Conservation (phyloP, 2,888 invertebrate genomes). For the Amphimallon solstitiale region DNA sequence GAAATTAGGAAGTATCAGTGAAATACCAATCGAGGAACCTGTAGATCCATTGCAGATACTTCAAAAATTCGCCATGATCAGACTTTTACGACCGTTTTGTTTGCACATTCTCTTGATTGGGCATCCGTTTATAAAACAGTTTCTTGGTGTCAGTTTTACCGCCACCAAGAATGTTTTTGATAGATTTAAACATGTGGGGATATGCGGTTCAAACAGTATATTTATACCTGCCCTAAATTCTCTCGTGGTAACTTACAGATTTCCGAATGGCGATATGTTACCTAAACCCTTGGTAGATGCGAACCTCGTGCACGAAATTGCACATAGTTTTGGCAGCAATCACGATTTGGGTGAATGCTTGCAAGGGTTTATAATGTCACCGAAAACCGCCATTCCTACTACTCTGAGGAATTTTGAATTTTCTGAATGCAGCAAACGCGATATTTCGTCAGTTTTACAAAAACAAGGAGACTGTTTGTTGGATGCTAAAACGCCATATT, state of each 20-base stretch:
- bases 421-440: conserved; percentile 65
- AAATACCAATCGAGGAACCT: conserved; percentile 20
- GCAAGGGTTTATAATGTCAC: conserved; percentile 65
- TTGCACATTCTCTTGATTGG: conserved; percentile 67
- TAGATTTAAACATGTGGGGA: conserved; percentile 63
- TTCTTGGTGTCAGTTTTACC: conserved; percentile 62
- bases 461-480: conserved; percentile 66
- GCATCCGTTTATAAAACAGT: conserved; percentile 64
- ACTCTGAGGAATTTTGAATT: conserved; percentile 61
- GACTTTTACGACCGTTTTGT: conserved; percentile 64
- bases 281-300: conserved; percentile 63
- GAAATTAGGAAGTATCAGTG: conserved; percentile 9
- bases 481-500: conserved; percentile 63
- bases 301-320: conserved; percentile 56
- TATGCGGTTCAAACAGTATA: conserved; percentile 65
- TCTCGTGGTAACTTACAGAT: conserved; percentile 64
- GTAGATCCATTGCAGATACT: conserved; percentile 26
- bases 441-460: conserved; percentile 63
- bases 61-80: conserved; percentile 26
- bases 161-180: conserved; percentile 59
- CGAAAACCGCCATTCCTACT: conserved; percentile 61
- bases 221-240: conserved; percentile 64
- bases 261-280: conserved; percentile 58
- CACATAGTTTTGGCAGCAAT: conserved; percentile 68
- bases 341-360: conserved; percentile 64